phyloP scores from a whole-genome alignment of 2,113 vertebrate species.

The Candoia aspera region DNA sequence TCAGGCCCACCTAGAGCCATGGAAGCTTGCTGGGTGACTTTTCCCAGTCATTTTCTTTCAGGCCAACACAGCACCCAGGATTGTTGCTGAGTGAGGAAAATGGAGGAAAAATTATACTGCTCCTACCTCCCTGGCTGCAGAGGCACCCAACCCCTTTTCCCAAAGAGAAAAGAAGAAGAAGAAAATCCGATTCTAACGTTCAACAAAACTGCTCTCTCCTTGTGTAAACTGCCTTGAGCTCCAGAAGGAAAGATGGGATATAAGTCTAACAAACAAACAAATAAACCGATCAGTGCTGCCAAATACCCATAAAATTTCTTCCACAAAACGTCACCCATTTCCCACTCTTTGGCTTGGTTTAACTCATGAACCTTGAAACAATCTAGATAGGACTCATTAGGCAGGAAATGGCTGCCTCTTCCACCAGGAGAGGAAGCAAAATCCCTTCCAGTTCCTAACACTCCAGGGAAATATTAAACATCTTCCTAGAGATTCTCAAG shows the following conservation, averaged over 20 bases:
- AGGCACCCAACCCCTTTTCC: neutral
- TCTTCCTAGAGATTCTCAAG: slow-evolving; percentile 35
- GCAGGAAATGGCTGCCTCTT: too few relatives aligned
- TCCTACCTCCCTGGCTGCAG: slow-evolving; percentile 41
- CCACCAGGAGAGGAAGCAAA: neutral
- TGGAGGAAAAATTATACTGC: neutral
- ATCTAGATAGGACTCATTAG: neutral
- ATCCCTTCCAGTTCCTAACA: neutral
- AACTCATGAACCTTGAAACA: neutral
- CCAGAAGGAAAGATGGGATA: neutral
- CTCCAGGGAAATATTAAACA: slow-evolving; percentile 4
- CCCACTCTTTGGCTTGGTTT: neutral
- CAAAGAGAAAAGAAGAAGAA: slow-evolving; percentile 10
- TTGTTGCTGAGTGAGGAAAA: neutral
- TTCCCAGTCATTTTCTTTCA: neutral
- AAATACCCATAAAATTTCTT: neutral
- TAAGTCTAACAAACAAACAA: neutral
- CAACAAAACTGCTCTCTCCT: slow-evolving; percentile 35
- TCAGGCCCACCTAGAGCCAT: neutral
- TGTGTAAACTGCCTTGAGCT: neutral
- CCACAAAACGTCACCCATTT: neutral
- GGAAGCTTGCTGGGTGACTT: neutral
- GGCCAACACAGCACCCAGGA: neutral
- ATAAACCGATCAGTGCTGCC: neutral
- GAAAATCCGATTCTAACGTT: slow-evolving; percentile 21